Evolutionary conservation across 2,113 vertebrate species (phyloP).

Genomic region (Cricetomys ansorgei): DNA sequence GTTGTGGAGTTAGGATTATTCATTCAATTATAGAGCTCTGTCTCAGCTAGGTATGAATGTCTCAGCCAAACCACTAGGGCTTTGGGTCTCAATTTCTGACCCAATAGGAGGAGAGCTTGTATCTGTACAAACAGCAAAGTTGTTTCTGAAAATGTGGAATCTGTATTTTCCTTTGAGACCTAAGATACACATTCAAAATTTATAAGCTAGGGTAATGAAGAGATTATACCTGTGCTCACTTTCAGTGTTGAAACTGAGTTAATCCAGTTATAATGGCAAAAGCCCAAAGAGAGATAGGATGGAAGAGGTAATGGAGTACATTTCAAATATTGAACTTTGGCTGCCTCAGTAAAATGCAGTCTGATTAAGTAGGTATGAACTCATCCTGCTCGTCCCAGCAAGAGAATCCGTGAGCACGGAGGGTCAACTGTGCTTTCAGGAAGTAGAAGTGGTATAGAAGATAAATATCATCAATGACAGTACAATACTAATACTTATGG

Average conservation of each 20-base stretch:
- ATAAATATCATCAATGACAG: neutral
- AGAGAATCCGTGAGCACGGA: neutral
- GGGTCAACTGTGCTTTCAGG: neutral
- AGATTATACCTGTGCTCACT: neutral
- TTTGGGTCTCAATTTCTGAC: neutral
- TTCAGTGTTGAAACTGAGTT: neutral
- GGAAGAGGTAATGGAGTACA: neutral
- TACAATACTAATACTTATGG: neutral
- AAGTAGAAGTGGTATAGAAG: neutral
- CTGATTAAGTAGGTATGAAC: neutral
- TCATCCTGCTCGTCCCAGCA: neutral
- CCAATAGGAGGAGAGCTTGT: neutral
- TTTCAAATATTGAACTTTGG: neutral
- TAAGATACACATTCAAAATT: slow-evolving; percentile 12
- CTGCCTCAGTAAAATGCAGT: neutral
- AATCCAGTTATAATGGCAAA: neutral
- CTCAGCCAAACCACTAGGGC: neutral
- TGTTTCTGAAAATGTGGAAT: neutral
- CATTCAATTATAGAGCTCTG: neutral
- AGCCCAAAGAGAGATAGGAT: neutral
- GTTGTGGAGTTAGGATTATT: neutral
- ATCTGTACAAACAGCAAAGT: neutral
- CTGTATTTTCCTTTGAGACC: neutral
- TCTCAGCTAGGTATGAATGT: neutral
- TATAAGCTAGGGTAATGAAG: neutral